phyloP scores from a whole-genome alignment of 2,797 vertebrate species.

The Prionace glauca region DNA sequence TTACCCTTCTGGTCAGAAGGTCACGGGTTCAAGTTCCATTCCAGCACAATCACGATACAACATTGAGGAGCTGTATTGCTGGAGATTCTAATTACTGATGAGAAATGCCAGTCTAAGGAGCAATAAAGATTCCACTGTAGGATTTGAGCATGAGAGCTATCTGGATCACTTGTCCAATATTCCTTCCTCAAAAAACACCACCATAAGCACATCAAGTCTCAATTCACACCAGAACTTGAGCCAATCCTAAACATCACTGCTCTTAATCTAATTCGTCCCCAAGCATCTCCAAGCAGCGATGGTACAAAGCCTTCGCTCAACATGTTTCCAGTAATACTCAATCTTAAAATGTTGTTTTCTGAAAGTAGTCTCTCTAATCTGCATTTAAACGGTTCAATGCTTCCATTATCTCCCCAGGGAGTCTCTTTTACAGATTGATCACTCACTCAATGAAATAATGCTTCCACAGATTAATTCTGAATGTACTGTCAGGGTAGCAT shows the following conservation, averaged over 20 bases:
- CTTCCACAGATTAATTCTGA: not conserved
- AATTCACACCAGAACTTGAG: not conserved
- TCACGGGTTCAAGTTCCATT: not conserved
- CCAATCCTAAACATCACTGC: not conserved
- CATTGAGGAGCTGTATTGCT: not conserved
- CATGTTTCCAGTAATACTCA: not conserved
- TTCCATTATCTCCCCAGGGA: not conserved
- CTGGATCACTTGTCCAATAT: not conserved
- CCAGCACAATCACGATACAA: not conserved
- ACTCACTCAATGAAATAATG: not conserved
- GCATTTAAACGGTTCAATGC: not conserved
- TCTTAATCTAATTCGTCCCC: not conserved
- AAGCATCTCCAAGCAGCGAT: not conserved
- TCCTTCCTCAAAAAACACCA: not conserved
- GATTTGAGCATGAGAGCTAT: not conserved
- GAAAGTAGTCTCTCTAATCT: conserved; percentile 6
- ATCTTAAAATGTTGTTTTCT: not conserved
- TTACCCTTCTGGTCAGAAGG: not conserved
- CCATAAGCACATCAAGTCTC: not conserved
- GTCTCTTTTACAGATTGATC: not conserved
- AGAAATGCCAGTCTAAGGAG: not conserved
- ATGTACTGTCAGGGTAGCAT: not conserved
- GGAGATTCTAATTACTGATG: not conserved
- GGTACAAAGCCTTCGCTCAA: not conserved
- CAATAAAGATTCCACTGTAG: not conserved